Percentiles rank a stretch among this genome's conserved stretches.
These are phyloP conservation scores for Apomyelois bistriatella DNA, from an alignment of 2,888 invertebrate genomes.

Conservation along the genomic window DNA sequence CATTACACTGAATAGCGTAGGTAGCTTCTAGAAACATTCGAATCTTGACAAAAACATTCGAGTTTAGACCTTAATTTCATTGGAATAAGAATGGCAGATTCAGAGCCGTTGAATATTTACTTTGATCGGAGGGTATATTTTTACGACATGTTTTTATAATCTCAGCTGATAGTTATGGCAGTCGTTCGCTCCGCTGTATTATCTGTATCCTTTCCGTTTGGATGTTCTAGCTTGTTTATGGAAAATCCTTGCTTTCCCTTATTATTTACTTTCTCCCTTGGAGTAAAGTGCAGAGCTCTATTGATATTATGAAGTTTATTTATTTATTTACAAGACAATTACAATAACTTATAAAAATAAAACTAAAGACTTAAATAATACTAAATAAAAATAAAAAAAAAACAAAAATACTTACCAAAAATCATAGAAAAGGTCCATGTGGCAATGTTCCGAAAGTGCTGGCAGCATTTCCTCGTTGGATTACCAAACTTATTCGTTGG, in stretches of 20 bases:
- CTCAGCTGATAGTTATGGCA: slow-evolving; percentile 41
- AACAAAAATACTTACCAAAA: too few species aligned
- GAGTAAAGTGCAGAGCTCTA: too few species aligned
- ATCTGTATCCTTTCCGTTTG: slow-evolving; percentile 17
- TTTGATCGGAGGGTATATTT: slow-evolving; percentile 40
- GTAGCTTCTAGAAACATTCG: neutral
- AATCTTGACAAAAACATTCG: slow-evolving; percentile 16
- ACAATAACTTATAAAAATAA: too few species aligned
- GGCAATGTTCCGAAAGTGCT: too few species aligned
- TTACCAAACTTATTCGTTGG: too few species aligned
- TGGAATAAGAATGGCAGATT: slow-evolving; percentile 1
- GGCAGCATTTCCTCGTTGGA: too few species aligned
- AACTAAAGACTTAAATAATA: too few species aligned
- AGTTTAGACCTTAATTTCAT: slow-evolving; percentile 20
- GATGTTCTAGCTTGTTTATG: slow-evolving; percentile 8
- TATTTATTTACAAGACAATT: too few species aligned
- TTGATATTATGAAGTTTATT: too few species aligned
- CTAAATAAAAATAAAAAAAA: too few species aligned
- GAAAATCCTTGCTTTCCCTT: neutral
- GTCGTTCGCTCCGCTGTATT: slow-evolving; percentile 22
- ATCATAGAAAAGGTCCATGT: too few species aligned
- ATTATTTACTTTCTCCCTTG: too few species aligned
- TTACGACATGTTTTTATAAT: slow-evolving; percentile 60
- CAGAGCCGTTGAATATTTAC: slow-evolving; percentile 37
- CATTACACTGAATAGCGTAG: slow-evolving; percentile 39